Conservation (phyloP, 2,888 invertebrate species). For the Phalangium opilio region DNA sequence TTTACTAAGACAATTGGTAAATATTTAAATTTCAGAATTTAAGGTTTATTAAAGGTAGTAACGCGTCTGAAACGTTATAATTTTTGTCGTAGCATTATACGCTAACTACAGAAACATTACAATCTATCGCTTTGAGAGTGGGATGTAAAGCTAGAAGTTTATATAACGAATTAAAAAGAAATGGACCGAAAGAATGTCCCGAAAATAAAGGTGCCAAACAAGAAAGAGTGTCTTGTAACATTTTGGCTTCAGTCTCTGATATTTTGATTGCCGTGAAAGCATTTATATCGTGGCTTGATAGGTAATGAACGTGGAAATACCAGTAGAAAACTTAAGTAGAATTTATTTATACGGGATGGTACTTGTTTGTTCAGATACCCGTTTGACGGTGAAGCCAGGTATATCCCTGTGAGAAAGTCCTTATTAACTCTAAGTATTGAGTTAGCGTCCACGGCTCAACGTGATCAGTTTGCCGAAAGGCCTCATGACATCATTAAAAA, state of each 20-base stretch:
- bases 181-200: slow-evolving; percentile 11
- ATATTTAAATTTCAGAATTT: slow-evolving; percentile 27
- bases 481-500: slow-evolving; percentile 50
- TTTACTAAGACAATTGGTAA: slow-evolving; percentile 71
- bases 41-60: too few relatives aligned
- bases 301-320: slow-evolving; percentile 39
- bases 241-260: slow-evolving; percentile 68
- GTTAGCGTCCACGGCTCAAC: slow-evolving; percentile 76
- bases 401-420: slow-evolving; percentile 51
- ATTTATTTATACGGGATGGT: too few relatives aligned
- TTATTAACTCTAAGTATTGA: slow-evolving; percentile 64
- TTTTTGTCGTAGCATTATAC: slow-evolving; percentile 58
- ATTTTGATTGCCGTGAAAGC: slow-evolving; percentile 70
- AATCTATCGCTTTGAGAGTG: slow-evolving; percentile 67
- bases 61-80: too few relatives aligned
- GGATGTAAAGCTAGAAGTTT: slow-evolving; percentile 66
- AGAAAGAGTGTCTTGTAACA: slow-evolving; percentile 53
- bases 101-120: slow-evolving; percentile 76
- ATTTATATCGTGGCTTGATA: slow-evolving; percentile 78
- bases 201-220: slow-evolving; percentile 9
- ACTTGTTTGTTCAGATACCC: slow-evolving; percentile 40
- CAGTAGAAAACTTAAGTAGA: too few relatives aligned
- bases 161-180: slow-evolving; percentile 45
- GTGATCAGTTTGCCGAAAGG: slow-evolving; percentile 73
- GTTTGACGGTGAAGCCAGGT: slow-evolving; percentile 41